Evolutionary conservation across 2,797 vertebrate species (phyloP).

Genomic region (Enteromius anoplus): DNA sequence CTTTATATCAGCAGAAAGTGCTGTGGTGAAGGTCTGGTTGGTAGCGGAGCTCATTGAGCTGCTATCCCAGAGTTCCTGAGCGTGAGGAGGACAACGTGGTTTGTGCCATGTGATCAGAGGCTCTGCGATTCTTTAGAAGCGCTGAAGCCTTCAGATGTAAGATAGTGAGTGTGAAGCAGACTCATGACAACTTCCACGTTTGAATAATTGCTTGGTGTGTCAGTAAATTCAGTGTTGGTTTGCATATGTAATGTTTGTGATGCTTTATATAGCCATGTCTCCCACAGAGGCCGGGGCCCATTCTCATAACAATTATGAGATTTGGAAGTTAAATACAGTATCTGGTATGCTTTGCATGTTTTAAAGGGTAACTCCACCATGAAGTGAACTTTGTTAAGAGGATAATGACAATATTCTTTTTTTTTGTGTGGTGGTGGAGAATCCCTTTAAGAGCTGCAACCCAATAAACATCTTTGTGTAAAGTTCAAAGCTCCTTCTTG

Average conservation of each 20-base stretch:
- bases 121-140: not conserved
- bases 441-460: not conserved
- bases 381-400: no score
- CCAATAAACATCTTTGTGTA: no score
- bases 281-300: not conserved
- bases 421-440: no score
- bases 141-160: not conserved
- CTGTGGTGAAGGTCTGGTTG: not conserved
- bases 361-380: not conserved
- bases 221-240: not conserved
- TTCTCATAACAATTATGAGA: not conserved
- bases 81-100: slow-evolving; percentile 48
- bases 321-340: not conserved
- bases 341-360: not conserved
- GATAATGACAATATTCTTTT: no score
- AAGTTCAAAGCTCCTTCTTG: not conserved
- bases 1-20: not conserved
- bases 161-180: not conserved
- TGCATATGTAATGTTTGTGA: not conserved
- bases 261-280: not conserved
- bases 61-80: slow-evolving; percentile 30
- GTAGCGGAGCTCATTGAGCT: not conserved
- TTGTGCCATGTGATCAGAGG: slow-evolving; percentile 39
- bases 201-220: not conserved
- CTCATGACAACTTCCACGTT: not conserved